Conservation (phyloP, 2,113 vertebrate genomes). For the Hemiprocne comata region DNA sequence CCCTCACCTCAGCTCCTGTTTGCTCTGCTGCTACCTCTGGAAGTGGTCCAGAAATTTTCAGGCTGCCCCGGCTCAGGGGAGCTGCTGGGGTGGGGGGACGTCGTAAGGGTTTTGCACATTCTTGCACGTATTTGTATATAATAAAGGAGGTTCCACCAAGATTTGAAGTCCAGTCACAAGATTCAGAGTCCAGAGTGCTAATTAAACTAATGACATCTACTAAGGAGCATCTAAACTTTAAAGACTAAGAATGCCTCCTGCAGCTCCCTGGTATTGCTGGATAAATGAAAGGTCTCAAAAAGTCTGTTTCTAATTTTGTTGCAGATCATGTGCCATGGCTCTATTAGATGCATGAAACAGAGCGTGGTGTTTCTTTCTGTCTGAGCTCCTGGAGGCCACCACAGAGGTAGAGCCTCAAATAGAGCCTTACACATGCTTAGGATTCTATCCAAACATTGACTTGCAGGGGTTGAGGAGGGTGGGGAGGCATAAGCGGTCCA, state of each 20-base stretch:
- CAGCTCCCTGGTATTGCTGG: background rate
- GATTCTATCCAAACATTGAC: background rate
- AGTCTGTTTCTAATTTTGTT: background rate
- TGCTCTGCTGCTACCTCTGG: too few relatives aligned
- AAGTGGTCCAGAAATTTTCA: too few relatives aligned
- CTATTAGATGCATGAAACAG: background rate
- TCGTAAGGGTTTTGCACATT: too few relatives aligned
- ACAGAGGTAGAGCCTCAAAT: background rate
- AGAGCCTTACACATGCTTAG: background rate
- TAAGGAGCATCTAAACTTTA: background rate
- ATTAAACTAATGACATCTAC: too few relatives aligned
- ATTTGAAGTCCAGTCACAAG: too few relatives aligned
- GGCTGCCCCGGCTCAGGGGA: too few relatives aligned
- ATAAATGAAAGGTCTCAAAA: background rate
- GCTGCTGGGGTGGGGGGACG: too few relatives aligned
- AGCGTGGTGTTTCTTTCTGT: fast-evolving
- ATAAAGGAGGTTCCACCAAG: too few relatives aligned
- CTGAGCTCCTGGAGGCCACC: background rate
- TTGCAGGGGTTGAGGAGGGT: background rate
- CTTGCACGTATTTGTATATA: too few relatives aligned
- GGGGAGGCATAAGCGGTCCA: background rate
- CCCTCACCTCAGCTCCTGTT: too few relatives aligned
- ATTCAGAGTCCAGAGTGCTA: too few relatives aligned
- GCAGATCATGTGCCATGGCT: fast-evolving
- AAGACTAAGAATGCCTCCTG: background rate